These are phyloP conservation scores for Trachops cirrhosus DNA, from an alignment of 2,797 vertebrate genomes.

Conservation along the genomic window DNA sequence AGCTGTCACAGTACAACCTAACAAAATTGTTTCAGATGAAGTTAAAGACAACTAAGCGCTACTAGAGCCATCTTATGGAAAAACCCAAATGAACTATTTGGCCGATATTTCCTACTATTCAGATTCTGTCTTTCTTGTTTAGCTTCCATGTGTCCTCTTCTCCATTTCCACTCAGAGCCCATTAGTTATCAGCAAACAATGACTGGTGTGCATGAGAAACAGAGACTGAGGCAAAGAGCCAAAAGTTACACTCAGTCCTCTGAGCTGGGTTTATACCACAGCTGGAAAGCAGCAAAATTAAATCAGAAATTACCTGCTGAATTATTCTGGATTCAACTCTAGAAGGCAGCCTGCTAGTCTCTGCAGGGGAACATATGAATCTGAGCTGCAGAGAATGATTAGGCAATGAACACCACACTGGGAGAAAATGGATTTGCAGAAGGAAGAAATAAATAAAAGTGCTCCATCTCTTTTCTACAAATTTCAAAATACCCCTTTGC, in stretches of 20 bases:
- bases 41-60: not conserved
- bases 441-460: constrained; percentile 63
- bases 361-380: constrained; percentile 55
- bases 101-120: not conserved
- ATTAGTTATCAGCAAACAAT: constrained; percentile 65
- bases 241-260: constrained; percentile 59
- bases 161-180: not conserved
- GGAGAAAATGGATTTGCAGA: constrained; percentile 60
- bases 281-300: constrained; percentile 65
- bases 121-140: constrained; percentile 25
- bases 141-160: constrained; percentile 24
- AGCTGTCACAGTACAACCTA: not conserved
- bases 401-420: constrained; percentile 61
- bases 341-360: constrained; percentile 57
- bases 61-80: not conserved
- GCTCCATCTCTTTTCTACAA: constrained; percentile 19
- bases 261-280: constrained; percentile 57
- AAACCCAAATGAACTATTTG: not conserved
- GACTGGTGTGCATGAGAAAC: not conserved
- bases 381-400: constrained; percentile 48
- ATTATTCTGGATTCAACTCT: constrained; percentile 66
- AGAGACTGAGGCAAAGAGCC: constrained; percentile 31
- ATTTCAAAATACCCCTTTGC: constrained; percentile 52
- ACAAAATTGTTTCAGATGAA: not conserved
- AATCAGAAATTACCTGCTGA: constrained; percentile 73